Conservation (phyloP, 2,797 vertebrate genomes). For the Borostomias antarcticus region DNA sequence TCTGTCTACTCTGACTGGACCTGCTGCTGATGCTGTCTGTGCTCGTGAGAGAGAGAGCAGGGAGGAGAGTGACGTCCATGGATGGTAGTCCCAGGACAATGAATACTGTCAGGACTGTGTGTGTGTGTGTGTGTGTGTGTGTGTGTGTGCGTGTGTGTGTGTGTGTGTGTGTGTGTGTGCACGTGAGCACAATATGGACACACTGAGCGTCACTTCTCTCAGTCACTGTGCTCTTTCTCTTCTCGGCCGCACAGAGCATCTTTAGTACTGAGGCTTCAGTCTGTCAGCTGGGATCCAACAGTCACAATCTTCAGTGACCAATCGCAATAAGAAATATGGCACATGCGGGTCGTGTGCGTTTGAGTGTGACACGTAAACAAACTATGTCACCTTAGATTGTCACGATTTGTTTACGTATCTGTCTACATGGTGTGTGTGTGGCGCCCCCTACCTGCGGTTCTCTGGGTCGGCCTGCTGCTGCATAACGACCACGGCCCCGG, state of each 20-base stretch:
- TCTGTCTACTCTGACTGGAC: background rate
- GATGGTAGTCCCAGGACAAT: slow-evolving; percentile 9
- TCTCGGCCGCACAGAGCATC: background rate
- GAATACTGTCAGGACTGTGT: background rate
- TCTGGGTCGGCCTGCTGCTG: slow-evolving; percentile 34
- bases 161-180: slow-evolving; percentile 5
- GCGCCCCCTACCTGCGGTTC: slow-evolving; percentile 59
- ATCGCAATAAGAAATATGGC: too few relatives aligned
- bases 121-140: background rate
- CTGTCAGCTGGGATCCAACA: too few relatives aligned
- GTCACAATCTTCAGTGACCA: too few relatives aligned
- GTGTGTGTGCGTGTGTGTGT: background rate
- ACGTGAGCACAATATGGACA: background rate
- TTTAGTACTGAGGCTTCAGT: too few relatives aligned
- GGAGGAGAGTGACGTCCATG: background rate
- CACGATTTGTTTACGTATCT: background rate
- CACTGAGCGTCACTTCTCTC: background rate
- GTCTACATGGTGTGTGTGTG: background rate
- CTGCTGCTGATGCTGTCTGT: background rate
- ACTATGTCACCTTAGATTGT: too few relatives aligned
- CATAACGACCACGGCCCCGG: slow-evolving; percentile 53
- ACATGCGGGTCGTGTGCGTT: background rate
- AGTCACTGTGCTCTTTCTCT: background rate
- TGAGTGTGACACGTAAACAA: background rate
- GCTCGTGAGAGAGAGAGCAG: background rate